These are phyloP conservation scores for Mimas tiliae DNA, from an alignment of 2,888 invertebrate genomes.

Conservation along the genomic window DNA sequence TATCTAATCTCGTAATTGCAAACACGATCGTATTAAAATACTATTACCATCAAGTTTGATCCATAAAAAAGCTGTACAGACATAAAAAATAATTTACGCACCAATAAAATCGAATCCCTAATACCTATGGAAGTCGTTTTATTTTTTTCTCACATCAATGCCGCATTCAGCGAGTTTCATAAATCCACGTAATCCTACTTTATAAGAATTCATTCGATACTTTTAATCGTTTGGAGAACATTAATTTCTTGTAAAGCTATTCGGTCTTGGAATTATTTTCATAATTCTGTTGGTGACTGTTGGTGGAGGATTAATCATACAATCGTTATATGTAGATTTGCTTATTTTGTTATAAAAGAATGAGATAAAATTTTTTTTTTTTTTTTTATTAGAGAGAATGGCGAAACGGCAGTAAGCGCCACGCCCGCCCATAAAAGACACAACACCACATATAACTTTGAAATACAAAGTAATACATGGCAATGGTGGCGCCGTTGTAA, in stretches of 20 bases:
- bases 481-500: too few species aligned
- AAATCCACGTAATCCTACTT: slow-evolving; percentile 46
- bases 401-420: too few species aligned
- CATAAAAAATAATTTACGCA: slow-evolving; percentile 22
- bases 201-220: slow-evolving; percentile 63
- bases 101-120: slow-evolving; percentile 15
- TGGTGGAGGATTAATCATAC: background rate
- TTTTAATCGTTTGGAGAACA: slow-evolving; percentile 54
- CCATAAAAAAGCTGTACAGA: background rate
- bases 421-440: too few species aligned
- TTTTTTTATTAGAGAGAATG: too few species aligned
- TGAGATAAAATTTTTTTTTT: too few species aligned
- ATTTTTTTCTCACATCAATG: slow-evolving; percentile 27
- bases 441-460: too few species aligned
- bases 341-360: too few species aligned
- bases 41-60: background rate
- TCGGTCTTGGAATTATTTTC: background rate
- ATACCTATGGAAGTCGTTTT: slow-evolving; percentile 7
- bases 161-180: slow-evolving; percentile 30
- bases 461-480: too few species aligned
- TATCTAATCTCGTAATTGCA: slow-evolving; percentile 4
- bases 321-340: too few species aligned
- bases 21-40: background rate
- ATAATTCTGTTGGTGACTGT: background rate
- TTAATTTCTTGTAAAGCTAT: slow-evolving; percentile 60